Base-by-base conservation (phyloP, 1,140 invertebrate species). In the Lepidurus apus region DNA sequence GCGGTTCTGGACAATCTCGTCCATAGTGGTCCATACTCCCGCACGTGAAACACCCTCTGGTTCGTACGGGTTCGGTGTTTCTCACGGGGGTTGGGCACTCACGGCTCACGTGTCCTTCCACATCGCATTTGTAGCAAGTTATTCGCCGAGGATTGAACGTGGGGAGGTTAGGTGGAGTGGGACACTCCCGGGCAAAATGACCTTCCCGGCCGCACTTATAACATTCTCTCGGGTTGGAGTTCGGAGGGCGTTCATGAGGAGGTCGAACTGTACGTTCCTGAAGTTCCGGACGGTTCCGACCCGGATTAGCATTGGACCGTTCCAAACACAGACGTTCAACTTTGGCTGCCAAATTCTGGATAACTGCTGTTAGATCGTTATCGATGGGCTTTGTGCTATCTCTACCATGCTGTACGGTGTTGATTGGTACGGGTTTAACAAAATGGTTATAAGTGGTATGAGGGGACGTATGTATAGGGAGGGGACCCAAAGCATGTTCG, bases 141-240 rank as follows among this genome's bases (percentile, higher is more conserved):
- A 17, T 3, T 74, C 17, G 7, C 4, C 17, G 26, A 42, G 7
- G 7, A 45, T 24, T 42, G 26, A 1, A 1, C 1, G 26, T 26
- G 26, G 26, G 26, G 26, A 1, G 26, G 26, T 26, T 26, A 1
- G 26, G 42, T 42, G 1, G 7, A 43, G 92, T 91, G 0, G 93
- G 92, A 86, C 93, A 95, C 85, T 92, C 93, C 80, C 92, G 91
- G 47, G 93, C 92, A 85, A 95, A 92, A 86, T 97, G 95, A 74
- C 94, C 95, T 80, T 90, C 89, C 88, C 94, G 94, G 87, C 93
- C 93, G 87, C 93, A 95, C 84, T 92, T 93, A 87, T 94, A 95
- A 87, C 93, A 94, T 81, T 91, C 65, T 21, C 42, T 74, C 34
- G 11, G 26, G 26, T 8, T 24, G 26, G 26, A 2, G 7, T 6